Conservation (phyloP, 1,140 invertebrate genomes). For the Drosophila albomicans region DNA sequence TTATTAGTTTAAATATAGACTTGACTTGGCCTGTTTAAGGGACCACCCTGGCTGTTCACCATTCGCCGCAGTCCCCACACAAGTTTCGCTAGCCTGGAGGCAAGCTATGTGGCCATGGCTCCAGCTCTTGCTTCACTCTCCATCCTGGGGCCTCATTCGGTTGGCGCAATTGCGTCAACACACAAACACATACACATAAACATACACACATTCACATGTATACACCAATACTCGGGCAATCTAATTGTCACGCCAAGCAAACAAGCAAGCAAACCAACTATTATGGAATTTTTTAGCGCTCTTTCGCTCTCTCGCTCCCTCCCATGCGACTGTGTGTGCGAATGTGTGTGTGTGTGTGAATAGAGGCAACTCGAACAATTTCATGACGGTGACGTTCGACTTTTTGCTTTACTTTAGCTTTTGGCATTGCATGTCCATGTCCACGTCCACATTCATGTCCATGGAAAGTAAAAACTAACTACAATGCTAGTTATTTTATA, state of each 20-base stretch:
- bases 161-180: conserved; percentile 78
- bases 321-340: background rate
- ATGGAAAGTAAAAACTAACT: conserved; percentile 73
- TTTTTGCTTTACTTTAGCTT: conserved; percentile 71
- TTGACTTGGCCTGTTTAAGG: conserved; percentile 64
- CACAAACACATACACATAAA: conserved; percentile 28
- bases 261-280: conserved; percentile 65
- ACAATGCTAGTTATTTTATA: conserved; percentile 41
- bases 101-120: conserved; percentile 34
- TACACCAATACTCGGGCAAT: conserved; percentile 50
- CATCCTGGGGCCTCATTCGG: conserved; percentile 37
- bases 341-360: conserved; percentile 23
- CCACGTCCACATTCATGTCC: conserved; percentile 49
- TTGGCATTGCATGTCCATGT: conserved; percentile 75
- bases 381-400: conserved; percentile 70
- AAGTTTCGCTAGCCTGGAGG: conserved; percentile 8
- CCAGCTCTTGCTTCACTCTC: conserved; percentile 30
- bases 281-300: conserved; percentile 75
- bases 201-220: conserved; percentile 36
- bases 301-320: conserved; percentile 30
- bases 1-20: conserved; percentile 83
- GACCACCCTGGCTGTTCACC: conserved; percentile 11
- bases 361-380: conserved; percentile 42
- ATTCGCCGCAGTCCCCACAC: background rate
- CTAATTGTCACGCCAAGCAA: conserved; percentile 79